A percentile compares a stretch with the other conserved stretches of the same genome.
Conservation (phyloP, 2,888 invertebrate species). For the Pterostichus madidus region DNA sequence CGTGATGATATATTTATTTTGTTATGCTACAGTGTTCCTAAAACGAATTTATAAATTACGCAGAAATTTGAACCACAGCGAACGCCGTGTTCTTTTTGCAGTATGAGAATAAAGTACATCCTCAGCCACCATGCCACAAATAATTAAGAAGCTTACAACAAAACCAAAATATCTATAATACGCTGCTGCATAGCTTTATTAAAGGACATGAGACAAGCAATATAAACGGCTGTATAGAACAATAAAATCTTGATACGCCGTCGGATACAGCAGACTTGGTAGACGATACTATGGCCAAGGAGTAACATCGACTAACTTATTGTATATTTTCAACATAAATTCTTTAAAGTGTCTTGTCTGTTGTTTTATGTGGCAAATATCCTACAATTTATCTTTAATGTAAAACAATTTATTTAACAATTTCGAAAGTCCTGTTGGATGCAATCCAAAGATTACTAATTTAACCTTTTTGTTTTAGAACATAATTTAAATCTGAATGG, state of each 20-base stretch:
- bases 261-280: not conserved
- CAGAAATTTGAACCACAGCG: too few relatives aligned
- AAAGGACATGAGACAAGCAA: slow-evolving; percentile 30
- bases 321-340: slow-evolving; percentile 24
- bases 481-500: too few relatives aligned
- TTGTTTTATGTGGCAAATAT: slow-evolving; percentile 12
- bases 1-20: too few relatives aligned
- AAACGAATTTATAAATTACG: too few relatives aligned
- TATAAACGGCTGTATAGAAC: slow-evolving; percentile 25
- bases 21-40: too few relatives aligned
- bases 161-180: slow-evolving; percentile 27
- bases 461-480: too few relatives aligned
- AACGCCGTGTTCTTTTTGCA: too few relatives aligned
- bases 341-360: slow-evolving; percentile 21
- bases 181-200: slow-evolving; percentile 15
- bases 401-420: not conserved
- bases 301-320: not conserved
- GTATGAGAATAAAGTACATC: too few relatives aligned
- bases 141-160: not conserved
- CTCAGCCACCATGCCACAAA: not conserved
- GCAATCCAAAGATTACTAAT: too few relatives aligned
- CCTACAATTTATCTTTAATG: slow-evolving; percentile 1
- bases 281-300: too few relatives aligned
- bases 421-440: too few relatives aligned
- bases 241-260: slow-evolving; percentile 14